Evolutionary conservation across 2,888 invertebrate genomes (phyloP), one percentile per base, ranked within the genome.

Genomic region (Neuroscelio doddi): DNA sequence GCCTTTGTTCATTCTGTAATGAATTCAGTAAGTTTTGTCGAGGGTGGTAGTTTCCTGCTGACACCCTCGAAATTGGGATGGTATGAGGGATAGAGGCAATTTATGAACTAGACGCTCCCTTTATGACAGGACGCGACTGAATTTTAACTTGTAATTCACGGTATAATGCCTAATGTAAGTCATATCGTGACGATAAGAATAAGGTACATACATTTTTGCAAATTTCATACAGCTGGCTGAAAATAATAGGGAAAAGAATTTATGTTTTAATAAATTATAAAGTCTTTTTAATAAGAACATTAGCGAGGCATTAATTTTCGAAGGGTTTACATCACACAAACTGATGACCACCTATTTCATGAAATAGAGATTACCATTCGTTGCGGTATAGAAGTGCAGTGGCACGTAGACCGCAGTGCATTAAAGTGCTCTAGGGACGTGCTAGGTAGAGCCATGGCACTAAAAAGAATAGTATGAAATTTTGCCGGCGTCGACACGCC

Each of bases 31-130:
- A 82, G 81, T 80, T 81, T 80, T 77, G 77, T 79, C 80, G 79
- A 81, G 82, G 80, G 81, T 80, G 77, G 80, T 79, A 81, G 81
- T 81, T 82, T 82, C 82, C 81, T 80, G 80, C 74, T 76, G 75
- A 80, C 79, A 80, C 80, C 82, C 81, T 82, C 78, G 76, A 80
- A 81, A 81, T 79, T 80, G 79, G 78, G 78, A 80, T 77, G 64
- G 53, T 49, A 47, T 51, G 53, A 30, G 36, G 56, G 64, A 26
- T 46, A 72, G 66, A 67, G 75, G 75, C 79, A 81, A 81, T 81
- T 81, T 81, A 80, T 80, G 79, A 80, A 81, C 81, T 79, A 66
- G 77, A 79, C 79, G 77, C 79, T 81, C 80, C 80, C 81, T 81
- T 80, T 79, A 80, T 76, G 80, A 80, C 76, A 76, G 77, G 79